Base-by-base conservation (phyloP, 2,888 invertebrate species). In the Trachelus tabidus region DNA sequence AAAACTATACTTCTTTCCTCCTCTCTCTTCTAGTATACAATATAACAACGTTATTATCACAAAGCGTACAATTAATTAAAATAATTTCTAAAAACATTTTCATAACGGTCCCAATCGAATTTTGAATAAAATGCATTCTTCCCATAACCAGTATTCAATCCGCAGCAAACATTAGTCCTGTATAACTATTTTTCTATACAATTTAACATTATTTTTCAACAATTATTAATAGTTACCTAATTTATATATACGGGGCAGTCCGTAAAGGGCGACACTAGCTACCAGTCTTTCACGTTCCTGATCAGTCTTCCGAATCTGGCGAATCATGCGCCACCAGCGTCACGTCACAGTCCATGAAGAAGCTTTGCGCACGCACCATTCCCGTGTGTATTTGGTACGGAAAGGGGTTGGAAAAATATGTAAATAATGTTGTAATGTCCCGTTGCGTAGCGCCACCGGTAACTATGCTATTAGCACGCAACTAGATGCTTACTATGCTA, bases 351-450 rank as follows among this genome's bases (percentile, higher is more conserved):
- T 86, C 80, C 82, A 81, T 82, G 78, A 82, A 83, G 81, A 78
- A 74, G 82, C 82, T 84, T 85, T 84, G 86, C 85, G 86, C 86
- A 83, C 82, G 83, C 84, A 83, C 77, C 81, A 75, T 81, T 80
- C 80, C 81, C 75, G 75, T 73, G 73, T 78, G 82, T 78, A 80
- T 80, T 79, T 81, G 81, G 81, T 79, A 81, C 79, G 74, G 80
- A 76, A 77, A 79, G 80, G 83, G 84, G 81, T 83, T 85, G 81
- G 75, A 85, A 80, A 56, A 84, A 81, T 83, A 81, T 81, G 80
- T 80, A 83, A 85, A 83, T 83, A 84, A 84, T 81, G 79, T 79
- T 77, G 75, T 76, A 77, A 77, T 78, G 78, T 73, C 34, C 31
- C 34, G 73, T 71, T 71, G 73, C 56, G 56, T 23, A 56, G 56